phyloP scores from a whole-genome alignment of 2,888 invertebrate species.

The Caenorhabditis plicata region DNA sequence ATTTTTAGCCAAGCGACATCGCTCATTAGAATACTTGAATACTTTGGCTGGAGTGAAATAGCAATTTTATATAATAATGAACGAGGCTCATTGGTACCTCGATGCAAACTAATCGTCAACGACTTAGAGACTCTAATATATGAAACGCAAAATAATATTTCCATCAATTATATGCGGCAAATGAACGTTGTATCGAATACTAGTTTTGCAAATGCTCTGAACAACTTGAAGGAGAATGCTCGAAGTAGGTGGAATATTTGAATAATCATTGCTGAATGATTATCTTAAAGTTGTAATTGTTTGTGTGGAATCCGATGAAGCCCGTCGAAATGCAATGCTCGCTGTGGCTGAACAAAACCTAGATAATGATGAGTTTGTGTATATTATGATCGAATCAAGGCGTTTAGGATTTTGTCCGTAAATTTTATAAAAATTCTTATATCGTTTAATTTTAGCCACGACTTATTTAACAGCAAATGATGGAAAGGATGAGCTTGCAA shows the following conservation, averaged over 20 bases:
- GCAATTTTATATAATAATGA: conserved; percentile 46
- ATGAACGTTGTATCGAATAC: conserved; percentile 32
- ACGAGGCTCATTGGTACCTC: conserved; percentile 22
- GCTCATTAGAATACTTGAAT: conserved; percentile 26
- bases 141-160: conserved; percentile 27
- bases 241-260: conserved; percentile 17
- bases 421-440: conserved; percentile 1
- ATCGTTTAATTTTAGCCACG: conserved; percentile 4
- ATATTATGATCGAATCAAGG: conserved; percentile 29
- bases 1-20: conserved; percentile 32
- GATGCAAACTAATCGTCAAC: conserved; percentile 19
- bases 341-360: conserved; percentile 33
- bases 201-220: conserved; percentile 25
- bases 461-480: conserved; percentile 34
- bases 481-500: conserved; percentile 31
- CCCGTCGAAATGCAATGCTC: conserved; percentile 43
- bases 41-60: conserved; percentile 52
- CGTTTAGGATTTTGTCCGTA: conserved; percentile 31
- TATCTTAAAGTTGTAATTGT: conserved; percentile 32
- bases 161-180: conserved; percentile 36
- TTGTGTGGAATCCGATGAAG: conserved; percentile 49
- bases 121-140: conserved; percentile 21
- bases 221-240: conserved; percentile 22
- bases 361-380: conserved; percentile 37
- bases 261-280: not conserved